These are phyloP conservation scores for Perca schrenkii DNA, from an alignment of 2,113 vertebrate species.

Conservation along the genomic window DNA sequence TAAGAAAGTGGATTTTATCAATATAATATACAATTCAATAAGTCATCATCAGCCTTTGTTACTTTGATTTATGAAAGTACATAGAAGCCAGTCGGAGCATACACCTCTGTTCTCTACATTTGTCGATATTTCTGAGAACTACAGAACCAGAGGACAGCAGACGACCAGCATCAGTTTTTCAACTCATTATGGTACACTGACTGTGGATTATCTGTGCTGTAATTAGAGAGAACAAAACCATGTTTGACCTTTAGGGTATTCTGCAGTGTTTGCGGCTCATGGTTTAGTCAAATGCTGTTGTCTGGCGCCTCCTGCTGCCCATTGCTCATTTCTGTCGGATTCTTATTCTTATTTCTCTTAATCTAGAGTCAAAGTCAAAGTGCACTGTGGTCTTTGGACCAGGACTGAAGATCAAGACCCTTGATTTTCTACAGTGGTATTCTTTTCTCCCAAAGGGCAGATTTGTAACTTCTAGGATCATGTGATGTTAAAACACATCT, in stretches of 20 bases:
- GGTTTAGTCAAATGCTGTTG: conserved; percentile 13
- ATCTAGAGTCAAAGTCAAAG: not conserved
- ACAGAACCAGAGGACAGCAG: not conserved
- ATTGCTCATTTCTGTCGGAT: not conserved
- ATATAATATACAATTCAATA: not conserved
- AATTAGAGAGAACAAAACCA: not conserved
- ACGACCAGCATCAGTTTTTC: not conserved
- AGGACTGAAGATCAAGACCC: not conserved
- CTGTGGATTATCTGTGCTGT: not conserved
- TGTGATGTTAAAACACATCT: not conserved
- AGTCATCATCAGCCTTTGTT: not conserved
- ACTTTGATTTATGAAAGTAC: not conserved
- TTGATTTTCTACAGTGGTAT: not conserved
- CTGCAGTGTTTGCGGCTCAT: not conserved
- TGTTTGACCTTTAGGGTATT: not conserved
- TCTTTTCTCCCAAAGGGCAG: not conserved
- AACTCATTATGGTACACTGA: not conserved
- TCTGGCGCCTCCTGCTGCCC: conserved; percentile 66
- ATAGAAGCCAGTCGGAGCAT: not conserved
- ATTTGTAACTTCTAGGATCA: not conserved
- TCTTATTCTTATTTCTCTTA: not conserved
- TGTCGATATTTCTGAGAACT: not conserved
- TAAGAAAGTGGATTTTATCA: not conserved
- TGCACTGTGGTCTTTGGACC: not conserved
- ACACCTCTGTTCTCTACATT: not conserved